Base-by-base conservation (phyloP, 2,888 invertebrate genomes). In the Loripinus fragilis region DNA sequence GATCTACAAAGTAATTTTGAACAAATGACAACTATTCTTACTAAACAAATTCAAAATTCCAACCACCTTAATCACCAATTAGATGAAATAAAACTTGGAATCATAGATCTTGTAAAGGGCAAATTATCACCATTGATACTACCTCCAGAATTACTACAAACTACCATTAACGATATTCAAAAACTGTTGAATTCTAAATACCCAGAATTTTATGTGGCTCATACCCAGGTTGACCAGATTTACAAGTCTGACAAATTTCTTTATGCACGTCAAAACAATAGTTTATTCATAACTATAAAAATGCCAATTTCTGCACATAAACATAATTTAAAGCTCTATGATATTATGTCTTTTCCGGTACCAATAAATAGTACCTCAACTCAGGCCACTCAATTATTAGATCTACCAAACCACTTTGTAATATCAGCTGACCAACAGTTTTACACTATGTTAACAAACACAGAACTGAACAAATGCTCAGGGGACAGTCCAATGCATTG, bases 41-140 rank as follows among this genome's bases (percentile, higher is more conserved):
- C 41, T 8, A 66, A 25, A 23, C 67, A 67, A 41, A 67, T 67
- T n/a, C 42, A 41, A 7, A 8, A 67, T 23, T 67, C 35, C 12
- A 67, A 67, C 45, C 67, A 67, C 42, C 45, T 67, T 7, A 67
- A 42, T 28, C 67, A 41, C 42, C 42, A 67, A 28, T 23, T 67
- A 25, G 67, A 67, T 42, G 67, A 67, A 38, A 2, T 67, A 2
- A 67, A 41, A 41, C 28, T 67, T 10, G 67, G 67, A 25, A 20
- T 67, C 5, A 42, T 67, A 8, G 65, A 65, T 41, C 23, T 33
- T 3, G 33, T 65, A 2, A 65, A 65, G n/a, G 67, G 67, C 15
- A 67, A 23, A 41, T 41, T 67, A 33, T 67, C 67, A 2, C 67
- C 67, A 8, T 28, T 67, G 2, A n/a, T 67, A 25, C 15, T 67